Evolutionary conservation across 2,888 invertebrate genomes (phyloP).

Genomic region (Dicyrtoma fusca): DNA sequence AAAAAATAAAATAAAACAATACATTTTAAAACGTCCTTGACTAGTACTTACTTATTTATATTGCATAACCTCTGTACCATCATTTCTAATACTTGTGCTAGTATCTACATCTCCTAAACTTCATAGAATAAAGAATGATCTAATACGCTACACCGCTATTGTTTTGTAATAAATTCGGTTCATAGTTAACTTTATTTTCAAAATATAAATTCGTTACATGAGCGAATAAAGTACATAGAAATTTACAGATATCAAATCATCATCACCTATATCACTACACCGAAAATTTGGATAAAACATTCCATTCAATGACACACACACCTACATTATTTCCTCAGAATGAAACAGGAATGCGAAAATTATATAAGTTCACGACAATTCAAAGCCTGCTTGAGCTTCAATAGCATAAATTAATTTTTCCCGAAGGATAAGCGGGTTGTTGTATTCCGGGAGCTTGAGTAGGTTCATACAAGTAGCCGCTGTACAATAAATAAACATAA

Average conservation of each 20-base stretch:
- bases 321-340: not conserved
- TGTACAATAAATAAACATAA: conserved; percentile 29
- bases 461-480: conserved; percentile 99
- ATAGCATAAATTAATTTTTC: conserved; percentile 90
- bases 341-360: conserved; percentile 13
- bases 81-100: no score
- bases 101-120: no score
- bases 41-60: no score
- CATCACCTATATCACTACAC: no score
- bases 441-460: conserved; percentile 90
- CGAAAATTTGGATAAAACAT: no score
- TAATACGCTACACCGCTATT: no score
- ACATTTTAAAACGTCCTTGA: no score
- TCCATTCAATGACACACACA: no score
- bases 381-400: conserved; percentile 94
- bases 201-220: conserved; percentile 24
- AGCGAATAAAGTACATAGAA: conserved; percentile 19
- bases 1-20: no score
- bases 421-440: conserved; percentile 73
- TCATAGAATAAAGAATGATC: no score
- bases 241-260: conserved; percentile 14
- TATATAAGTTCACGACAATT: conserved; percentile 65
- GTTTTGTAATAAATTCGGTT: no score
- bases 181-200: conserved; percentile 17
- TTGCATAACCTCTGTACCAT: no score